Percentiles rank a stretch among this genome's conserved stretches.
These are phyloP conservation scores for Sturnira hondurensis DNA, from an alignment of 2,113 vertebrate species.

Conservation along the genomic window DNA sequence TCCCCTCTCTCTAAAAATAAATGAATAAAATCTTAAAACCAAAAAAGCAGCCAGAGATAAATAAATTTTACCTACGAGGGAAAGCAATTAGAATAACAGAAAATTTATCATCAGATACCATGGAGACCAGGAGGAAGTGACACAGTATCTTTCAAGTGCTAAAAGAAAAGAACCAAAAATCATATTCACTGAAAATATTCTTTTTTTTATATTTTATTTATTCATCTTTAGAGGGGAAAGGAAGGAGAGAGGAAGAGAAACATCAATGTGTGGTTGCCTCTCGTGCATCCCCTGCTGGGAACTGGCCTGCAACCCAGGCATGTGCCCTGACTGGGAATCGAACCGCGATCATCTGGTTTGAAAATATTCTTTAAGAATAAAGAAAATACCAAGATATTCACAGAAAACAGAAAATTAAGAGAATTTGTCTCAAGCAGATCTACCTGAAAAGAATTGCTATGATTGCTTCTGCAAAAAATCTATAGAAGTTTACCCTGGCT, in stretches of 20 bases:
- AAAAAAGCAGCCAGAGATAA: neutral
- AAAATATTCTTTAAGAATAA: neutral
- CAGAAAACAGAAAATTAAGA: neutral
- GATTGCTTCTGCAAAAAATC: neutral
- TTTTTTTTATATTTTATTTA: too few relatives aligned
- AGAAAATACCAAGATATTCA: neutral
- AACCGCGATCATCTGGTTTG: too few relatives aligned
- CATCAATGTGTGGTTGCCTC: too few relatives aligned
- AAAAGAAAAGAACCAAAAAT: neutral
- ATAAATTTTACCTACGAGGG: neutral
- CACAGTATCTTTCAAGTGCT: neutral
- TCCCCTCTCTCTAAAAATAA: too few relatives aligned
- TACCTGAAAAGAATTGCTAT: neutral
- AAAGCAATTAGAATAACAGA: neutral
- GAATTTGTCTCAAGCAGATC: neutral
- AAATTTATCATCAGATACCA: neutral
- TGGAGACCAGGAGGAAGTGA: neutral
- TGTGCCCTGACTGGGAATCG: too few relatives aligned
- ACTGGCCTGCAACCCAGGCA: too few relatives aligned
- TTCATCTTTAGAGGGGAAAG: too few relatives aligned
- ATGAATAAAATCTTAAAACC: neutral
- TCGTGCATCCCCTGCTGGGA: too few relatives aligned
- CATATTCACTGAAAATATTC: neutral
- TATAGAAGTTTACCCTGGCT: too few relatives aligned
- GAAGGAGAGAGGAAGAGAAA: too few relatives aligned